These are phyloP conservation scores for Tenodera sinensis DNA, from an alignment of 2,888 invertebrate species.

Conservation along the genomic window DNA sequence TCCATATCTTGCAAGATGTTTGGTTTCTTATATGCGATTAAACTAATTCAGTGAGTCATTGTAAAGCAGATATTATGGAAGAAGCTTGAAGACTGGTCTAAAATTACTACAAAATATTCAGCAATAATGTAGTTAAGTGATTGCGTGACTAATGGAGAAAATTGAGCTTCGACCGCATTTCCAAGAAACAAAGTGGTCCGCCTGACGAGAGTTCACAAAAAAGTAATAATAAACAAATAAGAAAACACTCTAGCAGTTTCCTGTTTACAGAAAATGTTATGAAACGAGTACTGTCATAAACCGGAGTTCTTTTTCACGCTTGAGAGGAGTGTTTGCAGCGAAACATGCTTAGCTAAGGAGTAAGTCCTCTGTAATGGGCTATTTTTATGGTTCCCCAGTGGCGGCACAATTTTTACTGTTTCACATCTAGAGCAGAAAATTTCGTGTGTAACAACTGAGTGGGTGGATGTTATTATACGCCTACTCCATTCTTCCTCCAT, in stretches of 20 bases:
- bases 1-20: too few relatives aligned
- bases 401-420: neutral
- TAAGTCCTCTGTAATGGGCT: neutral
- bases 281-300: neutral
- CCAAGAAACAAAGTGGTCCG: neutral
- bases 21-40: too few relatives aligned
- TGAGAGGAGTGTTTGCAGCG: neutral
- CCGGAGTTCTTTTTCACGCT: neutral
- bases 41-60: too few relatives aligned
- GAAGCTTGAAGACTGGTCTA: neutral
- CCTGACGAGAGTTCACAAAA: neutral
- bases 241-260: neutral
- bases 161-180: neutral
- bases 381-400: neutral
- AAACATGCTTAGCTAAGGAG: neutral
- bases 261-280: neutral
- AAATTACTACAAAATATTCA: neutral
- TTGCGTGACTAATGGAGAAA: neutral
- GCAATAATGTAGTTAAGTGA: neutral
- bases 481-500: too few relatives aligned
- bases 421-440: neutral
- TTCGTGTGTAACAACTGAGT: too few relatives aligned
- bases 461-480: too few relatives aligned
- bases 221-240: neutral
- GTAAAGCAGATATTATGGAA: too few relatives aligned